Percentiles rank a stretch among this genome's conserved stretches.
Conservation (phyloP, 2,113 vertebrate species). For the Crotalus helleri region DNA sequence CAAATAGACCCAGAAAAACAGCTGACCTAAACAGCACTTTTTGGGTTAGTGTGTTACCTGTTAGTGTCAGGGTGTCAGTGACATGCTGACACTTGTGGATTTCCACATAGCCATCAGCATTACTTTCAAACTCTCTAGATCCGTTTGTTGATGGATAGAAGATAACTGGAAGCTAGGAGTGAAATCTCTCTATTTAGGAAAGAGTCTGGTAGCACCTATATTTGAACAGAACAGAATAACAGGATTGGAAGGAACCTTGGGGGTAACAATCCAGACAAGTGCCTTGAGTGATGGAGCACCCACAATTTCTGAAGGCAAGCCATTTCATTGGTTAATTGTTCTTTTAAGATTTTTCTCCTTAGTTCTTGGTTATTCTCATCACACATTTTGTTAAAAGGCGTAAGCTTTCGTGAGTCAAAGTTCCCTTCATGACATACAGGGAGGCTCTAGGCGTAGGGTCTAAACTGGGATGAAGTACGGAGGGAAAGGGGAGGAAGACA, state of each 20-base stretch:
- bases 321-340: background rate
- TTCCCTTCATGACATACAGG: background rate
- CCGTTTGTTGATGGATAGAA: background rate
- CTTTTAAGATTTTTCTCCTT: background rate
- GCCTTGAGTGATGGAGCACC: background rate
- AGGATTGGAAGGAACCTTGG: background rate
- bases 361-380: background rate
- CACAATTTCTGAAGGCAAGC: background rate
- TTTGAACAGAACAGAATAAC: background rate
- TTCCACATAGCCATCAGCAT: background rate
- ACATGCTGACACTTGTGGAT: background rate
- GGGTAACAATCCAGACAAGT: background rate
- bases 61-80: background rate
- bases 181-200: background rate
- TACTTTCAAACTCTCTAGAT: background rate
- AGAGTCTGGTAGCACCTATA: background rate
- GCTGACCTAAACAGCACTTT: background rate
- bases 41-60: background rate
- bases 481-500: background rate
- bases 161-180: background rate
- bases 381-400: background rate
- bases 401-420: background rate
- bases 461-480: background rate
- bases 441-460: background rate
- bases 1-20: background rate